Evolutionary conservation across 2,888 invertebrate species (phyloP), one percentile per base, ranked within the genome.

Genomic region (Agonum fuliginosum): DNA sequence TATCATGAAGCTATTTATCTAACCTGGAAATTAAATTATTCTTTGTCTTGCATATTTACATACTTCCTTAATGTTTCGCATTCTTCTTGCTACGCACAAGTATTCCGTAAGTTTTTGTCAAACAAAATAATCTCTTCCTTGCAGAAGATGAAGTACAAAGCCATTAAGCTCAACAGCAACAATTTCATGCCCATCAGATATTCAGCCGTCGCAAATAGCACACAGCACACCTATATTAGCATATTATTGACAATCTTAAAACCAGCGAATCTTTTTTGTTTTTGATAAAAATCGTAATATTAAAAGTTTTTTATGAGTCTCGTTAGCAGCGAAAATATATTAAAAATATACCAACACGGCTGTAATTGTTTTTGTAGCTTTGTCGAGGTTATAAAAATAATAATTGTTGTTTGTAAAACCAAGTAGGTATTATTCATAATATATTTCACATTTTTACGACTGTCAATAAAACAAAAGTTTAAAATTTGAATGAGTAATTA

Each of bases 371-470:
- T 46, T 70, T 46, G 46, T 46, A 24, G 46, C 46, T 46, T 46
- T 43, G 3, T 17, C 27, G 10, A 2, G 27, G 19, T 17, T n/a
- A 24, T 70, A 70, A 70, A 70, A 70, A 70, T 17, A 24, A 70
- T 70, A 46, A 70, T n/a, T 70, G 46, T 69, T 69, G 43, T 70
- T 70, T 70, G 48, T 46, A 24, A 70, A 70, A 46, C 70, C 43
- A 46, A 46, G 48, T 46, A 43, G 41, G 24, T 27, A 67, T n/a
- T n/a, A n/a, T 67, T 43, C 67, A 67, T 10, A 43, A 62, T 30
- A 62, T 62, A 30, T 62, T 62, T 62, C 62, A 3, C 62, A 34
- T 62, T 62, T 62, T 62, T 62, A 62, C 17, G 34, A 62, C 62
- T 62, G 10, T 5, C 1, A 34, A 30, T 62, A 62, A 62, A 27